Percentiles rank a stretch among this genome's conserved stretches.
These are phyloP conservation scores for Cololabis saira DNA, from an alignment of 2,113 vertebrate genomes.

Conservation along the genomic window DNA sequence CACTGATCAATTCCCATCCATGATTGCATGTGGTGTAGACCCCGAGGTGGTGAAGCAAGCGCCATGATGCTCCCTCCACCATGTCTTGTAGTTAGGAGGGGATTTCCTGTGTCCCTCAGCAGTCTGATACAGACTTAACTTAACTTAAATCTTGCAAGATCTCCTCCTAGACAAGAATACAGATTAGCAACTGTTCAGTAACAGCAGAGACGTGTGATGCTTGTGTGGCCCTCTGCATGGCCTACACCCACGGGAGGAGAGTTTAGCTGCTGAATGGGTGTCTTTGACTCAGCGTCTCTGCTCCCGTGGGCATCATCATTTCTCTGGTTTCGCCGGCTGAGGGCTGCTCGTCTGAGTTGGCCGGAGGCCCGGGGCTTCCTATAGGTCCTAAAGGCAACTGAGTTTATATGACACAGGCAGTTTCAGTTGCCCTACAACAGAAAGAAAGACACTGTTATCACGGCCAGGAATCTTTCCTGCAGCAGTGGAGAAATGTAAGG, in stretches of 20 bases:
- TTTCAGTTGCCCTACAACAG: conserved; percentile 49
- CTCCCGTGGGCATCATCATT: conserved; percentile 68
- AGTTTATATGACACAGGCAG: conserved; percentile 59
- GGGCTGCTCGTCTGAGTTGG: conserved; percentile 45
- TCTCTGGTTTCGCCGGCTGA: conserved; percentile 69
- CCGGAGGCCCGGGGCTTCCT: conserved; percentile 45
- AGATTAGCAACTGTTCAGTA: background rate
- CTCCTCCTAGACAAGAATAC: too few relatives aligned
- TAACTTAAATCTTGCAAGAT: too few relatives aligned
- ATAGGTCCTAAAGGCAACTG: conserved; percentile 53
- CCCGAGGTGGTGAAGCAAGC: too few relatives aligned
- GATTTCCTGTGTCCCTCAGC: too few relatives aligned
- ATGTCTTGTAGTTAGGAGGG: too few relatives aligned
- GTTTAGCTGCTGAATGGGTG: conserved; percentile 54
- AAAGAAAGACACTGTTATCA: conserved; percentile 37
- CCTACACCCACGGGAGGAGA: conserved; percentile 39
- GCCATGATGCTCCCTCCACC: too few relatives aligned
- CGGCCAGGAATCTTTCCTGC: conserved; percentile 26
- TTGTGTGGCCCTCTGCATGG: conserved; percentile 17
- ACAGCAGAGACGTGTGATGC: conserved; percentile 38
- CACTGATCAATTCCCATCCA: too few relatives aligned
- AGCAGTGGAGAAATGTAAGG: conserved; percentile 19
- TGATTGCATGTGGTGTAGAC: too few relatives aligned
- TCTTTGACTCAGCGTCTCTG: conserved; percentile 57
- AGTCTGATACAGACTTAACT: too few relatives aligned